These are phyloP conservation scores for Thamnophis elegans DNA, from an alignment of 2,797 vertebrate genomes.

Conservation along the genomic window DNA sequence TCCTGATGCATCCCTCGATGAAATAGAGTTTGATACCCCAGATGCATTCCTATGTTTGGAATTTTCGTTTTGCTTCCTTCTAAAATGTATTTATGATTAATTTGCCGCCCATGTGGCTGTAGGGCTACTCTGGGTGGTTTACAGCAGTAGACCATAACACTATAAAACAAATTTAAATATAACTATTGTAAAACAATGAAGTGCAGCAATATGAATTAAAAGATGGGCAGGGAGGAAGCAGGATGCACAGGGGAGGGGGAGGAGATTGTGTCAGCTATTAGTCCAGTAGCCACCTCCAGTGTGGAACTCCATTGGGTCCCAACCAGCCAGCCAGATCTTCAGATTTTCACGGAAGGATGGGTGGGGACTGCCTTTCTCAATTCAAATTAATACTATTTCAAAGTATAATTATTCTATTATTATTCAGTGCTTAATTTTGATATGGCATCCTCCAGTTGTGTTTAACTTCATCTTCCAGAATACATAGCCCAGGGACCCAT, in stretches of 20 bases:
- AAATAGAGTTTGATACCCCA: no score
- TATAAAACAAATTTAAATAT: neutral
- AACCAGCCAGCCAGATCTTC: no score
- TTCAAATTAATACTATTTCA: neutral
- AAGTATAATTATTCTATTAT: neutral
- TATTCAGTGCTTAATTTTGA: neutral
- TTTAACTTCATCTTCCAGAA: neutral
- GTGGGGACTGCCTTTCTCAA: neutral
- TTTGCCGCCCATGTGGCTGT: neutral
- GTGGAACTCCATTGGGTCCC: neutral
- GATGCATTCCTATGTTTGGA: neutral
- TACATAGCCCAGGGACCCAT: neutral
- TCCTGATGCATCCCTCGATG: no score
- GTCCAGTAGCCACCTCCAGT: neutral
- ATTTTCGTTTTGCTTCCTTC: neutral
- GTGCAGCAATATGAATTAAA: neutral
- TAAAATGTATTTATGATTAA: neutral
- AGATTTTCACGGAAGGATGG: neutral
- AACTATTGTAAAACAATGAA: neutral
- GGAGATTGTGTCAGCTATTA: neutral
- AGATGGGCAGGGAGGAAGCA: neutral
- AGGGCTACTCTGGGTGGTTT: neutral
- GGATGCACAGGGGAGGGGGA: neutral
- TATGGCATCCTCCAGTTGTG: neutral
- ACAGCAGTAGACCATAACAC: neutral